Evolutionary conservation across 1,140 invertebrate genomes (phyloP), one percentile per base, ranked within the genome.

Genomic region (Thereuonema tuberculata): DNA sequence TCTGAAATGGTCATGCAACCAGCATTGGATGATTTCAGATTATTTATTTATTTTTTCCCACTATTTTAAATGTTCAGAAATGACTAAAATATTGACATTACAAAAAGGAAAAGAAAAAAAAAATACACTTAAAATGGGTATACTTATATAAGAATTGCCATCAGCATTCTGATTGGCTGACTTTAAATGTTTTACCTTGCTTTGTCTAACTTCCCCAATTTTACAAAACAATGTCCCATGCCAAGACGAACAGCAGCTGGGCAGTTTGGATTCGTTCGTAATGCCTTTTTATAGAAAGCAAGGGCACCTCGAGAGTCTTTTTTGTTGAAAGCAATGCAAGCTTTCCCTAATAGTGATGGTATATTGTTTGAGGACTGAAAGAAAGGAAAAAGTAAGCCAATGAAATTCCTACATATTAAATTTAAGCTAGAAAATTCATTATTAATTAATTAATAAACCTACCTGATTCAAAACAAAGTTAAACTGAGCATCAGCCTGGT

Each of bases 401-500:
- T 5, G 17, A 37, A 37, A 37, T 37, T 37, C 5, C 5, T 37
- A 5, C 5, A 37, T 17, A 37, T 37, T 37, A 5, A 37, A 37
- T 9, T 37, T n/a, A n/a, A n/a, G n/a, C 31, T 9, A 37, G 31
- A 37, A 37, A 37, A 37, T 37, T 37, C 5, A 37, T 37, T 17
- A 17, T 9, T 17, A 37, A 9, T 37, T 17, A 37, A 37, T 9
- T 37, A 5, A 37, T 9, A 37, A 37, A 56, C 15, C 27, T 62
- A 75, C 74, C 69, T 80, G 75, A 76, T 96, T 95, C 0, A 99
- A 75, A 0, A 99, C 96, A 76, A 99, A 99, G 77, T 99, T 98
- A 69, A 99, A 99, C 71, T 99, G 97, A 1, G 93, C 90, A 81
- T 99, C 96, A 14, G 97, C 97, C 76, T 99, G 95, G 59, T 99